phyloP scores from a whole-genome alignment of 2,888 invertebrate genomes.

The Cosmia trapezina region DNA sequence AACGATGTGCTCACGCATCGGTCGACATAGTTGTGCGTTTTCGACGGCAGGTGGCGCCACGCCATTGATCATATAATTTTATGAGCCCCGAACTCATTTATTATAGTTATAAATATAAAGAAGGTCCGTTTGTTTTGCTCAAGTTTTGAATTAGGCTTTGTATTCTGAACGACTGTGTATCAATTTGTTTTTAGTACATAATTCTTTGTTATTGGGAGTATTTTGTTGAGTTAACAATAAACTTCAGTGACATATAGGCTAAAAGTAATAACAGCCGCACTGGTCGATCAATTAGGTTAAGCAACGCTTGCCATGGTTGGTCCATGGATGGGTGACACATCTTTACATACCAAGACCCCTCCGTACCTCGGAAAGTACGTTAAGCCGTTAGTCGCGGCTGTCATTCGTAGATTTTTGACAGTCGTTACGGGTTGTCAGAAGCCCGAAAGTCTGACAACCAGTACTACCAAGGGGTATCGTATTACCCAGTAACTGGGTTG shows the following conservation, averaged over 20 bases:
- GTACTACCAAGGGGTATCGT: too few relatives aligned
- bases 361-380: too few relatives aligned
- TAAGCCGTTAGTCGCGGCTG: too few relatives aligned
- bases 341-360: too few relatives aligned
- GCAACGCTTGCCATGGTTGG: too few relatives aligned
- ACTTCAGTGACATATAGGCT: not conserved
- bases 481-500: too few relatives aligned
- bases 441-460: too few relatives aligned
- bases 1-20: conserved; percentile 59
- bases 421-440: too few relatives aligned
- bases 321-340: too few relatives aligned
- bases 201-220: not conserved
- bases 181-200: conserved; percentile 46
- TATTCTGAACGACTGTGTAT: conserved; percentile 36
- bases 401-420: too few relatives aligned
- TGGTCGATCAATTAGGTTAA: too few relatives aligned
- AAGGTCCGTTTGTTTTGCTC: conserved; percentile 54
- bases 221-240: conserved; percentile 18
- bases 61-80: conserved; percentile 82
- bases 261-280: too few relatives aligned
- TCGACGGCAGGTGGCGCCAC: conserved; percentile 81
- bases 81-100: conserved; percentile 76
- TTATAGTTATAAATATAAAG: conserved; percentile 76
- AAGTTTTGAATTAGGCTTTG: conserved; percentile 49
- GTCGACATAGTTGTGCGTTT: conserved; percentile 65